These are phyloP conservation scores for Cyclura pinguis DNA, from an alignment of 2,797 vertebrate genomes.

Conservation along the genomic window DNA sequence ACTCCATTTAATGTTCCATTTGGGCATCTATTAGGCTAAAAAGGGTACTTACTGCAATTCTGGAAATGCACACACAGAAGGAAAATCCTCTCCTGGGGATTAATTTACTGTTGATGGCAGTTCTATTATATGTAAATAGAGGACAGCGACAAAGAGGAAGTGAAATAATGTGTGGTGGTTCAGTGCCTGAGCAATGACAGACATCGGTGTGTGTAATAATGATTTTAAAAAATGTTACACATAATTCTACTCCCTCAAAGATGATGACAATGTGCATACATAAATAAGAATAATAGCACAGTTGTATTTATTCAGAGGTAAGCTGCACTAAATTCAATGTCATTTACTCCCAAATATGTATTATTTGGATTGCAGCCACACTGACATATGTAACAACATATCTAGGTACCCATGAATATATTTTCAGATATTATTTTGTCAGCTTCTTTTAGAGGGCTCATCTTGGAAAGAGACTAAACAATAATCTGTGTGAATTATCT, in stretches of 20 bases:
- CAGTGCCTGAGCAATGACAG: neutral
- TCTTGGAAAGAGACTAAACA: neutral
- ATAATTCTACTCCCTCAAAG: neutral
- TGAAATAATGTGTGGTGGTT: constrained; percentile 29
- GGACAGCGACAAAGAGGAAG: constrained; percentile 2
- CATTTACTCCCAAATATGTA: neutral
- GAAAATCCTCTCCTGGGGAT: constrained; percentile 29
- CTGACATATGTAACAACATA: neutral
- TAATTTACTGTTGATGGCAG: neutral
- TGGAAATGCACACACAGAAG: constrained; percentile 43
- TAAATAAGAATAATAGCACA: neutral
- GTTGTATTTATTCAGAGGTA: neutral
- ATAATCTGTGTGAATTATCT: neutral
- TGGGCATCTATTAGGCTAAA: constrained; percentile 9
- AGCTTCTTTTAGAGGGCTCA: neutral
- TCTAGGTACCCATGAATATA: neutral
- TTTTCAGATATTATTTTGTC: neutral
- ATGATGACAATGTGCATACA: neutral
- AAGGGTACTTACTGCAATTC: constrained; percentile 37
- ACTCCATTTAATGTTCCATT: constrained; percentile 40
- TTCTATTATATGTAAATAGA: constrained; percentile 35
- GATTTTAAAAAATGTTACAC: neutral
- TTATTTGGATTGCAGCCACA: neutral
- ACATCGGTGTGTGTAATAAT: neutral
- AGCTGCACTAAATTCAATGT: neutral